These are phyloP conservation scores for Daktulosphaira vitifoliae DNA, from an alignment of 1,140 invertebrate genomes.

Conservation along the genomic window DNA sequence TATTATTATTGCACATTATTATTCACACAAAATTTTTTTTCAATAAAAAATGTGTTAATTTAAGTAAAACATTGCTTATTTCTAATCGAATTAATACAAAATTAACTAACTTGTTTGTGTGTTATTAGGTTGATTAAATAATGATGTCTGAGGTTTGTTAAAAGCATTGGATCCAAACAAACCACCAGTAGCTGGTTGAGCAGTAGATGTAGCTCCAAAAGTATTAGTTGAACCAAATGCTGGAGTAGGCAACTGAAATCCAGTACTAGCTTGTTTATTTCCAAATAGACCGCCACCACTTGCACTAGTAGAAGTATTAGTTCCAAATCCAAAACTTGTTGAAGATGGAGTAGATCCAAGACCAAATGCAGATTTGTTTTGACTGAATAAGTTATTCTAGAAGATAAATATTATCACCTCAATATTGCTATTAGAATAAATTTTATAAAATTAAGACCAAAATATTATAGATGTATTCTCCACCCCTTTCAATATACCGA, in stretches of 20 bases:
- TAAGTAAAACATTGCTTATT: too few relatives aligned
- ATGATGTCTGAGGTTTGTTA: constrained; percentile 24
- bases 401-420: not conserved
- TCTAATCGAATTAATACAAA: not conserved
- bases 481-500: too few relatives aligned
- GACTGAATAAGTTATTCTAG: constrained; percentile 46
- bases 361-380: constrained; percentile 47
- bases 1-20: too few relatives aligned
- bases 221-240: constrained; percentile 50
- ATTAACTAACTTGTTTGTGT: constrained; percentile 8
- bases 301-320: constrained; percentile 38
- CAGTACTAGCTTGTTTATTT: constrained; percentile 44
- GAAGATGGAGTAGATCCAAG: constrained; percentile 42
- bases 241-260: constrained; percentile 45
- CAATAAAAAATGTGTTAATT: not conserved
- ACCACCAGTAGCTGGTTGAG: constrained; percentile 44
- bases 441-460: too few relatives aligned
- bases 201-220: constrained; percentile 46
- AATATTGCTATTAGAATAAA: too few relatives aligned
- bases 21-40: too few relatives aligned
- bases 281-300: constrained; percentile 41
- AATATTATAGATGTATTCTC: too few relatives aligned
- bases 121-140: constrained; percentile 16
- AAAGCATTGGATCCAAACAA: constrained; percentile 47
- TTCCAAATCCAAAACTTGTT: constrained; percentile 38